Evolutionary conservation across 1,140 invertebrate genomes (phyloP).

Genomic region (Batillaria attramentaria): DNA sequence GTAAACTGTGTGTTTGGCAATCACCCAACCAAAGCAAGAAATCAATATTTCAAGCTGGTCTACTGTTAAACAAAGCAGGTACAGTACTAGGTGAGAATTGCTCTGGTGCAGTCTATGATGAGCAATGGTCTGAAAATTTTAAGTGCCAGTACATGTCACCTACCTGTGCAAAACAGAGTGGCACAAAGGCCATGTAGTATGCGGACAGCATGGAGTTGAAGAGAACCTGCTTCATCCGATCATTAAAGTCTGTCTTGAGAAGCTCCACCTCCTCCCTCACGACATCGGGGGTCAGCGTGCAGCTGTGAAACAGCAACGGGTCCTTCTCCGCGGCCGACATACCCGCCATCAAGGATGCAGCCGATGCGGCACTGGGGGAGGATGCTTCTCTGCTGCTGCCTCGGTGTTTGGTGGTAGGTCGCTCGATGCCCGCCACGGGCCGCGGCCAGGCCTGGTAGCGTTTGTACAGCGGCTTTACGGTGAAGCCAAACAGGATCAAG

Average conservation of each 20-base stretch:
- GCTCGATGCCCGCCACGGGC: slow-evolving; percentile 47
- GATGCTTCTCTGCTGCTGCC: neutral
- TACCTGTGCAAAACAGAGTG: slow-evolving; percentile 90
- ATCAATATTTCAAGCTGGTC: too few species aligned
- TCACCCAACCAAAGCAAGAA: neutral
- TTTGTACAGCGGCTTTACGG: slow-evolving; percentile 68
- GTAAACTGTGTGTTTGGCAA: too few species aligned
- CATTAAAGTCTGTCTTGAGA: slow-evolving; percentile 89
- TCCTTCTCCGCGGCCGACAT: neutral
- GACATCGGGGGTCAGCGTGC: slow-evolving; percentile 71
- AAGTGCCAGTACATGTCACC: too few species aligned
- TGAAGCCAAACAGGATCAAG: slow-evolving; percentile 84
- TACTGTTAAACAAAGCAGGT: too few species aligned
- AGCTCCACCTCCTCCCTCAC: slow-evolving; percentile 89
- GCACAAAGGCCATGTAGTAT: slow-evolving; percentile 92
- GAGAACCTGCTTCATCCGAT: slow-evolving; percentile 88
- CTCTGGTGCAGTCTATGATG: neutral
- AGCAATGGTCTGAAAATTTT: too few species aligned
- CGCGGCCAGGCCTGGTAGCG: slow-evolving; percentile 62
- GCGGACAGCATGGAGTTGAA: slow-evolving; percentile 91
- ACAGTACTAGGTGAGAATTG: neutral
- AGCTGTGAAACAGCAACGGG: slow-evolving; percentile 66
- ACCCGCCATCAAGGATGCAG: neutral
- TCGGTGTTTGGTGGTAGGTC: slow-evolving; percentile 17
- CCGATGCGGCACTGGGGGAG: neutral